Percentiles rank a stretch among this genome's conserved stretches.
phyloP scores from a whole-genome alignment of 1,140 invertebrate genomes.

The Drosophila micromelanica region DNA sequence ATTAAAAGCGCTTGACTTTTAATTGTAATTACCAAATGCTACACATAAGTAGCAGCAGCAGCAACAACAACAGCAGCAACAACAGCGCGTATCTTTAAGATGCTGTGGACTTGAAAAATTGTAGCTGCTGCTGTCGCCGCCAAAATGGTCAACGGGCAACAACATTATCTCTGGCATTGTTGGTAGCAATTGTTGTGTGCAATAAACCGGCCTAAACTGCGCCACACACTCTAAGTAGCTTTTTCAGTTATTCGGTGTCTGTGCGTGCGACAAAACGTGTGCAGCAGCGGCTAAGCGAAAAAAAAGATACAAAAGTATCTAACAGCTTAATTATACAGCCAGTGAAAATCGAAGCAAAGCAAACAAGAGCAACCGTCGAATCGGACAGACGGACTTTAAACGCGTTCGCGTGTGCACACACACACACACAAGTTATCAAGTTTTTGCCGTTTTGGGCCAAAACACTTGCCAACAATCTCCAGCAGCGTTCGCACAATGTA shows the following conservation, averaged over 20 bases:
- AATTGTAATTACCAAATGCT: slow-evolving; percentile 76
- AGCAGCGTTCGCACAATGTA: slow-evolving; percentile 50
- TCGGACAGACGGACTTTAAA: slow-evolving; percentile 3
- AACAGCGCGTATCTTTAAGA: slow-evolving; percentile 64
- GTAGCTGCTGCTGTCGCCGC: slow-evolving; percentile 54
- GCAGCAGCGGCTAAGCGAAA: slow-evolving; percentile 7
- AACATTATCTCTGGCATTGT: slow-evolving; percentile 63
- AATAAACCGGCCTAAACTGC: slow-evolving; percentile 67
- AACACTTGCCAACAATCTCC: slow-evolving; percentile 16
- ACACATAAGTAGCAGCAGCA: slow-evolving; percentile 54
- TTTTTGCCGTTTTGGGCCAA: slow-evolving; percentile 4
- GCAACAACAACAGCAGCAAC: slow-evolving; percentile 32
- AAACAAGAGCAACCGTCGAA: not conserved
- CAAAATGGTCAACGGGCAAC: slow-evolving; percentile 40
- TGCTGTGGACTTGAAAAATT: slow-evolving; percentile 75
- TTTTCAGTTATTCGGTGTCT: slow-evolving; percentile 76
- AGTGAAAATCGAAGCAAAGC: slow-evolving; percentile 16
- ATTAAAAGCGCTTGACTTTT: slow-evolving; percentile 78
- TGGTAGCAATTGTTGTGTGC: slow-evolving; percentile 67
- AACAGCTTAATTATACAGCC: slow-evolving; percentile 33
- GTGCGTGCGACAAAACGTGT: slow-evolving; percentile 80
- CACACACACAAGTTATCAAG: slow-evolving; percentile 13
- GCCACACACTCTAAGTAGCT: slow-evolving; percentile 64
- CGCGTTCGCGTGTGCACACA: slow-evolving; percentile 39
- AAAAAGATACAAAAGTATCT: slow-evolving; percentile 24